Base-by-base conservation (phyloP, 2,113 vertebrate genomes). In the Poecile atricapillus region DNA sequence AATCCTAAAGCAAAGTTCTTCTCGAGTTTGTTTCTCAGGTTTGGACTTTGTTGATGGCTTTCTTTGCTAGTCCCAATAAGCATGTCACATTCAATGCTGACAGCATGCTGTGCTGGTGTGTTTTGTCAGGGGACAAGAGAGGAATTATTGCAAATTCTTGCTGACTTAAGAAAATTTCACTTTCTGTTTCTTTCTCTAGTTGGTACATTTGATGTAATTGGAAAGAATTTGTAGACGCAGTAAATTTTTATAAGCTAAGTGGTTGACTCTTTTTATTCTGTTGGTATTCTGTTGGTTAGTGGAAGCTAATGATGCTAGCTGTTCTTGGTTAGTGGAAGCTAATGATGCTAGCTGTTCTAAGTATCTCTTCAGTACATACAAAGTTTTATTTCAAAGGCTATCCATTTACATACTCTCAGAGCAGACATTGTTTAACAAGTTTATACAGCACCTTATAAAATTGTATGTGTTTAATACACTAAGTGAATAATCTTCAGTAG, bases 391-490 rank as follows among this genome's bases (percentile, higher is more conserved):
- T 93, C 68, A 80, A 87, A 91, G 53, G 28, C 31, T 69, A 68
- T 69, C 43, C 2, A 0, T 79, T 95, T 92, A 71, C 44, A 33
- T 87, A 30, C 33, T 87, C 17, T 82, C 33, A 64, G 31, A 65
- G 25, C 50, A 88, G 64, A 80, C 56, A 23, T 59, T 84, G 31
- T 75, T 25, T 84, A 87, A 64, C n/a, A 71, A 56, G 33, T 52
- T 94, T 93, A 78, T 83, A 93, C 93, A 87, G 49, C 25, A 52
- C 69, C 43, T 93, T 83, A 71, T 81, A 81, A 95, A 93, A 71
- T 28, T 62, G 27, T 77, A 21, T 87, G 47, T 90, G 37, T 91
- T 95, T 82, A 88, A 77, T 73, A 31, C 14, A 37, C 10, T 52
- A 60, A 89, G 50, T 71, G 55, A 94, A 95, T 92, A 43, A 92